phyloP scores from a whole-genome alignment of 2,797 vertebrate genomes.

The Sphenodon punctatus region DNA sequence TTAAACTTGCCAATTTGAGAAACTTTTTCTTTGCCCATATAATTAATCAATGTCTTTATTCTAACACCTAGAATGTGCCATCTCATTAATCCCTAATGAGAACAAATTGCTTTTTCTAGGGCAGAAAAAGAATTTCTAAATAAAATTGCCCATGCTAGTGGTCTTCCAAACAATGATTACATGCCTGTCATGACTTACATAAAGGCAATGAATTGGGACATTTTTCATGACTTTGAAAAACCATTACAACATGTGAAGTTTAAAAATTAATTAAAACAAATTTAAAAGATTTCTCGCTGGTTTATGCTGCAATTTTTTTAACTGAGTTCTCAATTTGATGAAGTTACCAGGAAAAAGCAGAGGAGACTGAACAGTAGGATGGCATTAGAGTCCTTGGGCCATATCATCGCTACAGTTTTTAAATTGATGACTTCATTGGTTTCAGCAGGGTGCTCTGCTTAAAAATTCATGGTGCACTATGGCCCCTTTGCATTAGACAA shows the following conservation, averaged over 20 bases:
- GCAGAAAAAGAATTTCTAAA: constrained; percentile 20
- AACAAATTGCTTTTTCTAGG: constrained; percentile 28
- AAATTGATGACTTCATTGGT: background rate
- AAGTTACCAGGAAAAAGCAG: background rate
- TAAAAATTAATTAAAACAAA: background rate
- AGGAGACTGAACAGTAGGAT: background rate
- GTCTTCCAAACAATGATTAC: constrained; percentile 13
- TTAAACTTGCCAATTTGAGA: constrained; percentile 1
- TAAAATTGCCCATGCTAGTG: constrained; percentile 33
- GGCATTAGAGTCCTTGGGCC: background rate
- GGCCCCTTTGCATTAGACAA: background rate
- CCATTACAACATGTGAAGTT: background rate
- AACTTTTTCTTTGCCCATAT: background rate
- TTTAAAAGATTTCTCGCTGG: background rate
- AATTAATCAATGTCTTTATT: background rate
- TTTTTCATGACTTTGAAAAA: background rate
- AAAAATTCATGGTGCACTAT: background rate
- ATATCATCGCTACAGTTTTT: background rate
- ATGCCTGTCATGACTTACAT: constrained; percentile 12
- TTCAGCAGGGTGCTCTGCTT: background rate
- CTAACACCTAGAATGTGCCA: constrained; percentile 22
- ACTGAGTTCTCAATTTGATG: background rate
- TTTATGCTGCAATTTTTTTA: background rate
- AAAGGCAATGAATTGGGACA: constrained; percentile 3
- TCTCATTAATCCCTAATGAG: constrained; percentile 38